phyloP scores from a whole-genome alignment of 1,140 invertebrate genomes.

The Charaxes varanes region DNA sequence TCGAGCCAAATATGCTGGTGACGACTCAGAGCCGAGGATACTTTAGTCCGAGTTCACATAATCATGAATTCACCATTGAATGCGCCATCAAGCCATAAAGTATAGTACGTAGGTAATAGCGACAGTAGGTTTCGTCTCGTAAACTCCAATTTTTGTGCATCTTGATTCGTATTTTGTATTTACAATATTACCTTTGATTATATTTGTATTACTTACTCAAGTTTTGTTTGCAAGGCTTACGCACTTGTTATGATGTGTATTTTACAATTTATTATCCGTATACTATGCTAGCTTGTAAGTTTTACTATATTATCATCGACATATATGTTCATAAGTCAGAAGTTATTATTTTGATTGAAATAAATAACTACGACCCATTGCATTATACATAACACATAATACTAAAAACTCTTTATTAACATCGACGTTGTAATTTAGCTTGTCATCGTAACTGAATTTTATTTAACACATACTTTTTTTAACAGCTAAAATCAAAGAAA shows the following conservation, averaged over 20 bases:
- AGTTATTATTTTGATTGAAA: too few relatives aligned
- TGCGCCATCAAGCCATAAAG: conserved; percentile 8
- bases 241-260: conserved; percentile 31
- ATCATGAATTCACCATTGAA: conserved; percentile 11
- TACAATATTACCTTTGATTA: too few relatives aligned
- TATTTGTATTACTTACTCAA: too few relatives aligned
- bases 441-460: too few relatives aligned
- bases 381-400: too few relatives aligned
- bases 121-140: conserved; percentile 26
- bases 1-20: conserved; percentile 36
- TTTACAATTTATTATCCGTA: conserved; percentile 14
- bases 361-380: too few relatives aligned
- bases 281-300: conserved; percentile 14
- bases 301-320: too few relatives aligned
- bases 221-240: conserved; percentile 50
- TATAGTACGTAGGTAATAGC: conserved; percentile 5
- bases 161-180: conserved; percentile 20
- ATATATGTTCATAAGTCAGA: too few relatives aligned
- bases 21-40: conserved; percentile 20
- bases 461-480: too few relatives aligned
- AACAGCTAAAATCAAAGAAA: too few relatives aligned
- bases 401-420: too few relatives aligned
- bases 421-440: too few relatives aligned
- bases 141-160: conserved; percentile 28
- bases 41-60: not conserved